Evolutionary conservation across 2,113 vertebrate genomes (phyloP).

Genomic region (Misgurnus mizolepis): DNA sequence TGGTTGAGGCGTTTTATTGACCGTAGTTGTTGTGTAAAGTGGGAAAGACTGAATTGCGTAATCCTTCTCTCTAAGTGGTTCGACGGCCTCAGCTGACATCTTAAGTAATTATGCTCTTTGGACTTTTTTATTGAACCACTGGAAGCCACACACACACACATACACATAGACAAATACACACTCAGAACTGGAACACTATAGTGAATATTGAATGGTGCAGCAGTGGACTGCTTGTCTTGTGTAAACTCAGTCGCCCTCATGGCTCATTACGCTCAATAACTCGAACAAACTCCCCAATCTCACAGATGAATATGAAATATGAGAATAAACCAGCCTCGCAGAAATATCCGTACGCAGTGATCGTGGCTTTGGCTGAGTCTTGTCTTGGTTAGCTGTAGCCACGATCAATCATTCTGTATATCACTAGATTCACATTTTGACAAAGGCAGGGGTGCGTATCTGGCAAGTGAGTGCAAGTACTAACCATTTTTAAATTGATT

Average conservation of each 20-base stretch:
- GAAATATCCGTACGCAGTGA: constrained; percentile 7
- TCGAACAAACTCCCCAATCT: constrained; percentile 25
- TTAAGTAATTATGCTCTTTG: constrained; percentile 27
- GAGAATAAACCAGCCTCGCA: constrained; percentile 12
- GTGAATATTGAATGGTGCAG: constrained; percentile 22
- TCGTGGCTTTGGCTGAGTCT: background rate
- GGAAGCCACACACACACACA: background rate
- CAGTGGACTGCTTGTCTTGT: constrained; percentile 35
- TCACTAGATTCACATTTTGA: constrained; percentile 13
- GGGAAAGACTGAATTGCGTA: constrained; percentile 1
- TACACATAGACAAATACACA: constrained; percentile 13
- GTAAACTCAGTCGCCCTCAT: constrained; percentile 25
- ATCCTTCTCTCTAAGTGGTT: constrained; percentile 16
- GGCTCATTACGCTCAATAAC: constrained; percentile 42
- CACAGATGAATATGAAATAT: constrained; percentile 39
- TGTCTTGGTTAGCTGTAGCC: background rate
- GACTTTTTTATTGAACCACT: constrained; percentile 20
- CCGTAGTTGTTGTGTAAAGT: constrained; percentile 19
- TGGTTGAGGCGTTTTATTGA: constrained; percentile 16
- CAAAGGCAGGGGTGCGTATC: constrained; percentile 18
- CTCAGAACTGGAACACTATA: constrained; percentile 5
- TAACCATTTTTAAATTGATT: constrained; percentile 30
- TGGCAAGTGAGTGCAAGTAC: constrained; percentile 20
- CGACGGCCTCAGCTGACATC: constrained; percentile 4
- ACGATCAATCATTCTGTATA: constrained; percentile 20